These are phyloP conservation scores for Zaprionus inermis DNA, from an alignment of 1,140 invertebrate species.

Conservation along the genomic window DNA sequence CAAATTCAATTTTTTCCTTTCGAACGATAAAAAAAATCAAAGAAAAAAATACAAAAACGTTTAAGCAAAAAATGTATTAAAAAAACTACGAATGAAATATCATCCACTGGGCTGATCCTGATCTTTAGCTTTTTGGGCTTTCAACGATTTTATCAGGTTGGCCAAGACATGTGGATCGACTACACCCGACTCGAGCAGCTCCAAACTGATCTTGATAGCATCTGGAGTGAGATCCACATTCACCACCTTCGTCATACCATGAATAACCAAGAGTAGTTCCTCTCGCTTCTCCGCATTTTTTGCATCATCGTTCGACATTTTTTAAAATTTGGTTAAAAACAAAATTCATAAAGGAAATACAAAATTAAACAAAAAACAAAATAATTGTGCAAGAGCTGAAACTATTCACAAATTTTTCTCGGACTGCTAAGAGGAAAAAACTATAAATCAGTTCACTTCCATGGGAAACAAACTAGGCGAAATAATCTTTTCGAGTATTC, in stretches of 20 bases:
- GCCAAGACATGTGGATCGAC: constrained; percentile 9
- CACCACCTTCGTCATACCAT: constrained; percentile 17
- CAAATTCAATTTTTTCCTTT: not conserved
- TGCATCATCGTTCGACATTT: not conserved
- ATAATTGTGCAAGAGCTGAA: not conserved
- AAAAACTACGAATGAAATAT: not conserved
- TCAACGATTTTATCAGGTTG: constrained; percentile 10
- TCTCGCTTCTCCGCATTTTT: not conserved
- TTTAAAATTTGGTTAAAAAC: not conserved
- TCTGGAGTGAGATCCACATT: constrained; percentile 39
- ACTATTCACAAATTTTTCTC: not conserved
- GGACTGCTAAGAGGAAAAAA: not conserved
- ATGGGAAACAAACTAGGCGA: constrained; percentile 9
- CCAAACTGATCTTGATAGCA: constrained; percentile 22
- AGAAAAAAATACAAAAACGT: not conserved
- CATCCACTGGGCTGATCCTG: not conserved
- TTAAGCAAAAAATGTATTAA: not conserved
- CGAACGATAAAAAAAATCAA: not conserved
- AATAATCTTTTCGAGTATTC: not conserved
- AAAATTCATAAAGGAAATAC: not conserved
- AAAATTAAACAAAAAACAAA: not conserved
- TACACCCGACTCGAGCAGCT: constrained; percentile 22
- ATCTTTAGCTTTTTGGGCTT: not conserved
- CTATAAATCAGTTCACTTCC: constrained; percentile 23
- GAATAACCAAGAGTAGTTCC: not conserved